These are phyloP conservation scores for Acropora yongei DNA, from an alignment of 64 coral and sea anemone genomes.

Conservation along the genomic window DNA sequence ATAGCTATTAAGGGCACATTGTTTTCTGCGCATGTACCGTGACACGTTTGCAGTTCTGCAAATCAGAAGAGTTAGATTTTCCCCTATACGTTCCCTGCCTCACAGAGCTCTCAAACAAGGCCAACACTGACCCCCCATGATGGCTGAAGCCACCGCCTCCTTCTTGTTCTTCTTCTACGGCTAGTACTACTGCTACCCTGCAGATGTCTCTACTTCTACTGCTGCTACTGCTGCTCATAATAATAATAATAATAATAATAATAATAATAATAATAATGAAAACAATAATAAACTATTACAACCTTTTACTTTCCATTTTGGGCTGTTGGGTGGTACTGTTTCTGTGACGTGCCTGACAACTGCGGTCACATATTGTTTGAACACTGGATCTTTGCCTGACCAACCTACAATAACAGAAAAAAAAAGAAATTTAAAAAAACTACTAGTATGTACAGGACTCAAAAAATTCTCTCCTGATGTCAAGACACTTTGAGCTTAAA, in stretches of 20 bases:
- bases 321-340: neutral
- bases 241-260: no score
- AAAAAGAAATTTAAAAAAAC: neutral
- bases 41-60: neutral
- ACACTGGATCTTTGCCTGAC: constrained; percentile 42
- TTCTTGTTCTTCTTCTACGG: no score
- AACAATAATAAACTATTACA: no score
- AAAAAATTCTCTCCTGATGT: neutral
- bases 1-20: no score
- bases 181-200: no score
- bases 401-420: neutral
- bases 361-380: constrained; percentile 51
- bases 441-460: neutral
- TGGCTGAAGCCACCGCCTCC: no score
- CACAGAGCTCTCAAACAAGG: neutral
- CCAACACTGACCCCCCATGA: neutral
- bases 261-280: no score
- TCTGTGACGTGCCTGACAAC: constrained; percentile 51
- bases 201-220: no score
- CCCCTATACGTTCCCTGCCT: no score
- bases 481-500: neutral
- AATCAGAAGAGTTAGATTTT: neutral
- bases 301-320: constrained; percentile 30
- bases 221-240: no score
- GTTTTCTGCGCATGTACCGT: no score